phyloP scores from a whole-genome alignment of 2,888 invertebrate genomes.

The Neuroscelio doddi region DNA sequence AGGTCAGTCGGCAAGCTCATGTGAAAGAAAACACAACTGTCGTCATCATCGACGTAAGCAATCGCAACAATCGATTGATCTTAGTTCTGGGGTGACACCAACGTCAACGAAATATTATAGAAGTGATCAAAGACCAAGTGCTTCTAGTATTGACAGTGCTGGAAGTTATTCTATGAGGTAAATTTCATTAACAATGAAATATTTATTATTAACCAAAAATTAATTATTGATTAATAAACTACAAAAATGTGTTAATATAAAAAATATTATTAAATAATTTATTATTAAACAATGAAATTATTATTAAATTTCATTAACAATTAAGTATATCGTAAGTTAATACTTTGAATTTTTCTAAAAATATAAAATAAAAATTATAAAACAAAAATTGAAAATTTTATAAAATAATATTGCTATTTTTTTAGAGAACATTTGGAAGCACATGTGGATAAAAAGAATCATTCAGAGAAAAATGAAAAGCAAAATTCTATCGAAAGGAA shows the following conservation, averaged over 20 bases:
- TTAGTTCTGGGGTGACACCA: slow-evolving; percentile 50
- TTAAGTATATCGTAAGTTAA: no score
- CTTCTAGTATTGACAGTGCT: slow-evolving; percentile 77
- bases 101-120: slow-evolving; percentile 74
- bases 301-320: no score
- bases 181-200: slow-evolving; percentile 1
- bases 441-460: slow-evolving; percentile 50
- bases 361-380: no score
- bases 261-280: no score
- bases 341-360: no score
- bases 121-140: slow-evolving; percentile 81
- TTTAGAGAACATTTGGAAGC: slow-evolving; percentile 66
- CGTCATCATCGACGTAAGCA: slow-evolving; percentile 68
- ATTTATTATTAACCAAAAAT: no score
- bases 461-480: slow-evolving; percentile 58
- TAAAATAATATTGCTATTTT: no score
- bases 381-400: no score
- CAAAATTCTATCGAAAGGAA: slow-evolving; percentile 53
- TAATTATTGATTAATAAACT: no score
- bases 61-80: slow-evolving; percentile 67
- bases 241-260: no score
- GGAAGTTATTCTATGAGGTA: slow-evolving; percentile 66
- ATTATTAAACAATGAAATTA: no score
- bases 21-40: slow-evolving; percentile 66
- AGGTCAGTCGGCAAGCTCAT: slow-evolving; percentile 56